Percentiles rank a stretch among this genome's conserved stretches.
Conservation (phyloP, 2,797 vertebrate genomes). For the Melanotaenia parkinsoni region DNA sequence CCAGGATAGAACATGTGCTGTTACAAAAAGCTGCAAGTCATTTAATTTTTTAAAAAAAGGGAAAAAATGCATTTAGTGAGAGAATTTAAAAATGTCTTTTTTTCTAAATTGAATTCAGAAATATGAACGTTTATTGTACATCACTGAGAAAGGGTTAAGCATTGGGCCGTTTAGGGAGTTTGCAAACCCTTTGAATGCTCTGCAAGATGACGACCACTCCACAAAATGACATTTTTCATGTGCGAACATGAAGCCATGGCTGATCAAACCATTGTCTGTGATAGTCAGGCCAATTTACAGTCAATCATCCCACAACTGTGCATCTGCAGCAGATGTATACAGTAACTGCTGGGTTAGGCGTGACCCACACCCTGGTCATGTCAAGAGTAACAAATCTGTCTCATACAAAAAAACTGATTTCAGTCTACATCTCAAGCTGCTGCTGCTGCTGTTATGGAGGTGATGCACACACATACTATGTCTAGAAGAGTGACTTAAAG, state of each 20-base stretch:
- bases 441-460: no score
- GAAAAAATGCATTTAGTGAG: neutral
- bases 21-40: neutral
- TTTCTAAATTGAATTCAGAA: no score
- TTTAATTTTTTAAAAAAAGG: neutral
- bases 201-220: neutral
- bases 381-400: neutral
- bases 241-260: neutral
- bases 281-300: neutral
- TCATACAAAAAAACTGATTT: neutral
- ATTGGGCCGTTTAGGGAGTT: neutral
- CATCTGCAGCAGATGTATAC: neutral
- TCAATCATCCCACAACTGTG: neutral
- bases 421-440: no score
- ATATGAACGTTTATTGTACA: neutral
- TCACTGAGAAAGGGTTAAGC: neutral
- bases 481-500: no score
- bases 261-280: neutral
- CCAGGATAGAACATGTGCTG: constrained; percentile 48
- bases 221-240: neutral
- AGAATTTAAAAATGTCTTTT: no score
- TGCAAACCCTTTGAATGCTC: neutral
- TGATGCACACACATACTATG: no score
- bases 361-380: neutral
- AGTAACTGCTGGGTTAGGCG: neutral